Percentiles rank a stretch among this genome's conserved stretches.
Evolutionary conservation across 2,113 vertebrate genomes (phyloP).

Genomic region (Corythaixoides concolor): DNA sequence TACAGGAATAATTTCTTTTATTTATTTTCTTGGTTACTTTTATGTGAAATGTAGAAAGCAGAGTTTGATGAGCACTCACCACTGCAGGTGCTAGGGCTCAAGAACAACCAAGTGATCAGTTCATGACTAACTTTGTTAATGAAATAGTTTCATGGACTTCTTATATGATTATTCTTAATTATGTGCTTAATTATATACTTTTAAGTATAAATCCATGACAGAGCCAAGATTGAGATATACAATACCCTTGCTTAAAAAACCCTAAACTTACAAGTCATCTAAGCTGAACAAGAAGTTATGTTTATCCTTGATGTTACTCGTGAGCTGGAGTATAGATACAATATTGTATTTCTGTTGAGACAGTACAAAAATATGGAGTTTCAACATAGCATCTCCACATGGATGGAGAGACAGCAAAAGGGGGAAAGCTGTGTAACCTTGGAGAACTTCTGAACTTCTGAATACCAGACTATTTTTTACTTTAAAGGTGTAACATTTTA

Average conservation of each 20-base stretch:
- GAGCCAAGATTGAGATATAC: neutral
- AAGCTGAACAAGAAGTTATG: neutral
- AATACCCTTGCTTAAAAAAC: neutral
- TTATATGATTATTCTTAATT: neutral
- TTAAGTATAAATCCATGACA: neutral
- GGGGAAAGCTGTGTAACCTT: neutral
- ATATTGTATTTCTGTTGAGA: neutral
- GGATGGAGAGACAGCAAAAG: neutral
- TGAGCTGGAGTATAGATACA: neutral
- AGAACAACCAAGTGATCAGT: neutral
- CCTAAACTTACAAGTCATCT: neutral
- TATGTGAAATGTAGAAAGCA: neutral
- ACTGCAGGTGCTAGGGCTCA: neutral
- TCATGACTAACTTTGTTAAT: neutral
- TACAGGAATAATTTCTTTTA: neutral
- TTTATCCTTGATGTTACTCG: neutral
- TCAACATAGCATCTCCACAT: neutral
- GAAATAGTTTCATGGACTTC: neutral
- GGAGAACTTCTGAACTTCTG: neutral
- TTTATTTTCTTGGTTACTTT: neutral
- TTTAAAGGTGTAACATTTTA: neutral
- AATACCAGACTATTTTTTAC: neutral
- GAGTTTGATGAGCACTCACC: neutral
- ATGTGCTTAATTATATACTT: neutral
- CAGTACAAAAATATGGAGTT: neutral